Evolutionary conservation across 2,888 invertebrate species (phyloP).

Genomic region (Conus canariensis): DNA sequence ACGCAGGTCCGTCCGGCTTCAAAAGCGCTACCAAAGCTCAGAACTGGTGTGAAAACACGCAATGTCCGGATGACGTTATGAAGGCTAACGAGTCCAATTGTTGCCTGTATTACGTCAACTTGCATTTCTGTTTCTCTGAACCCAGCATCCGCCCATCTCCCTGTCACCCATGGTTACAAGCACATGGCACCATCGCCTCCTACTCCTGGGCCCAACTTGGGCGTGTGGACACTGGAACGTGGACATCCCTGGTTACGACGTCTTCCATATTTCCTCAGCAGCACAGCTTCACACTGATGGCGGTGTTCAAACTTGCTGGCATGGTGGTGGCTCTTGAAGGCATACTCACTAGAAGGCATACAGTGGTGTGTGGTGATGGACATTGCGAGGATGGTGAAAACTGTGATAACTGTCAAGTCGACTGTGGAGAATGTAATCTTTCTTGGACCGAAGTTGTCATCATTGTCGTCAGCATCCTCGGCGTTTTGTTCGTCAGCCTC

Average conservation of each 20-base stretch:
- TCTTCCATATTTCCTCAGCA: not conserved
- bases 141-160: too few relatives aligned
- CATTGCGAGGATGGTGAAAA: not conserved
- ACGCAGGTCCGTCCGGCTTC: constrained; percentile 9
- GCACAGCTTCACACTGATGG: not conserved
- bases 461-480: not conserved
- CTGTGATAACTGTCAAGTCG: not conserved
- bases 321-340: not conserved
- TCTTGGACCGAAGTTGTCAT: not conserved
- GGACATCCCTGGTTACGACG: not conserved
- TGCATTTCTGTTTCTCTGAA: constrained; percentile 40
- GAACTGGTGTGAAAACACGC: not conserved
- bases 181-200: not conserved
- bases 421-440: not conserved
- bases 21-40: not conserved
- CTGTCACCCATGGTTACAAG: not conserved
- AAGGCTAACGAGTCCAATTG: constrained; percentile 10
- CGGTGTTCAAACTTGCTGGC: not conserved
- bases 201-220: not conserved
- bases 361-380: not conserved
- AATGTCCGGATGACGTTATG: not conserved
- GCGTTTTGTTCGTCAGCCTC: not conserved
- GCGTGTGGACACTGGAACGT: not conserved
- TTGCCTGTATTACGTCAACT: constrained; percentile 18
- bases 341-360: not conserved